Base-by-base conservation (phyloP, 2,888 invertebrate species). In the Sphaerophoria rueppellii region DNA sequence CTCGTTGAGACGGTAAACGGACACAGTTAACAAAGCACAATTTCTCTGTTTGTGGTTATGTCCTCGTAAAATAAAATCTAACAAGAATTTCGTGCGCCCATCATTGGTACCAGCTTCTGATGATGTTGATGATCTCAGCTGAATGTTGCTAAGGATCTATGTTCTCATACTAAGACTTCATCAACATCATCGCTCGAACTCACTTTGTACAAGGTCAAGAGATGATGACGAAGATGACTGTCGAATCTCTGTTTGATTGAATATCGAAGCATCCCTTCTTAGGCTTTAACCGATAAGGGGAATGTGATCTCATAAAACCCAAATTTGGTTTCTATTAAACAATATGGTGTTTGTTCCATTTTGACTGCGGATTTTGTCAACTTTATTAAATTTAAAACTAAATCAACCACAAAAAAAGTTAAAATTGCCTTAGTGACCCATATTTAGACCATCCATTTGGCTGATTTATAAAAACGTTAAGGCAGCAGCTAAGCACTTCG, bases 11-110 rank as follows among this genome's bases (percentile, higher is more conserved):
- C 24, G 1, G 24, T 24, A 24, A 24, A 24, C 24, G 24, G 24
- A 2, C 24, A 24, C 2, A 24, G 24, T 2, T 24, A 24, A 24
- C 40, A 40, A 67, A 46, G 67, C 58, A 78, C 55, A 37, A 57
- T 61, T 40, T 78, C 61, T 50, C 70, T 60, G 60, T 80, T 79
- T 58, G 71, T 65, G 71, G 75, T 80, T 72, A 83, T 83, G 80
- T 83, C 80, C 80, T 83, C 83, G 83, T 83, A 80, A 83, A 83
- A 83, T 80, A 80, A 67, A 80, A 80, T 80, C 80, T 75, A 80
- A 83, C 83, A 83, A 75, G 75, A 80, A 52, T 75, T 80, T 83
- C 83, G 83, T 83, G 83, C 74, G 80, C 74, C 54, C 50, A 57
- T 52, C n/a, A n/a, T 61, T 50, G 24, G 55, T 37, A 40, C 16